Evolutionary conservation across 2,113 vertebrate species (phyloP).

Genomic region (Rhodinocichla rosea): DNA sequence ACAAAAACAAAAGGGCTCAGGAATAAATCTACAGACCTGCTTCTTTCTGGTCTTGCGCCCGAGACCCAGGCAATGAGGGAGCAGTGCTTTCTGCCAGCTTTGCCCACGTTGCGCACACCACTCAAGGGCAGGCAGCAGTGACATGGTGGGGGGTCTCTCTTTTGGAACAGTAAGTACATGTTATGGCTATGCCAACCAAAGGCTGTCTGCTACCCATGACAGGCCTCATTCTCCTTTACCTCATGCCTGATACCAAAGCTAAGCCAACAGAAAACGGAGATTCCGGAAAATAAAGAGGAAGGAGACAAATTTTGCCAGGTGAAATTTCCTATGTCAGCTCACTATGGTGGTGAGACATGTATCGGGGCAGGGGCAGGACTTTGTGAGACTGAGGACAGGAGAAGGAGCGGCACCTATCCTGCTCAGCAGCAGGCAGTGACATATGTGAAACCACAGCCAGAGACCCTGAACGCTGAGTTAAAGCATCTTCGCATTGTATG

Average conservation of each 20-base stretch:
- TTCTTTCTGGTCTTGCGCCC: not conserved
- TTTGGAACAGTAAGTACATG: rapidly evolving
- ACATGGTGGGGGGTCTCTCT: rapidly evolving
- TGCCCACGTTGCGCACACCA: rapidly evolving
- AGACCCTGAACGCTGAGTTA: not conserved
- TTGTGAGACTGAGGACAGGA: not conserved
- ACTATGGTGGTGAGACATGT: rapidly evolving
- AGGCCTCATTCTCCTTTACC: not conserved
- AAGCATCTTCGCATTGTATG: not conserved
- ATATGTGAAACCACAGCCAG: not conserved
- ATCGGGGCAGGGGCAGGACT: not conserved
- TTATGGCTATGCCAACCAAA: not conserved
- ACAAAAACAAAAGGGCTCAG: slow-evolving; percentile 12
- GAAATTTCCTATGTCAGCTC: not conserved
- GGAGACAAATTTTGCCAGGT: not conserved
- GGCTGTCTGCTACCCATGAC: not conserved
- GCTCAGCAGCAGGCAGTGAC: not conserved
- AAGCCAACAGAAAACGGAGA: not conserved
- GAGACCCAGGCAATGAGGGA: rapidly evolving
- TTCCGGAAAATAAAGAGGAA: not conserved
- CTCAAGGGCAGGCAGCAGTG: rapidly evolving
- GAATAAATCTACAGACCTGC: slow-evolving; percentile 12
- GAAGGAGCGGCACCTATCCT: not conserved
- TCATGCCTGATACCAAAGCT: rapidly evolving
- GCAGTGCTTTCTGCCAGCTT: not conserved